phyloP scores from a whole-genome alignment of 2,113 vertebrate species.

The Entelurus aequoreus region DNA sequence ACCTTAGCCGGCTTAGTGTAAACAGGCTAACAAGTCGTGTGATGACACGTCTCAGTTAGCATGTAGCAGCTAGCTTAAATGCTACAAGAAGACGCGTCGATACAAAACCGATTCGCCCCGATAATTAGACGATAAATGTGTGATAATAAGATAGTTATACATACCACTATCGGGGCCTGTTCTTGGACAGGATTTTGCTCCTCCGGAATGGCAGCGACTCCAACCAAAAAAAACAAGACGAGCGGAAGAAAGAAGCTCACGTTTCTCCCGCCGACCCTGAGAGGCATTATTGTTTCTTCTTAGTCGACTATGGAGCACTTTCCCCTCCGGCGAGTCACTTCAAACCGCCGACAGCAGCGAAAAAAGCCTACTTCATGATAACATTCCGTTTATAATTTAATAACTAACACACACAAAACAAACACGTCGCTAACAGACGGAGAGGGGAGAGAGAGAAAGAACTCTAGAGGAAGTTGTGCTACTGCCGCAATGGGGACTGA shows the following conservation, averaged over 20 bases:
- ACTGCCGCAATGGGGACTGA: conserved; percentile 4
- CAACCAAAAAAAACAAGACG: conserved; percentile 39
- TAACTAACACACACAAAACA: too few species aligned
- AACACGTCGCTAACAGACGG: conserved; percentile 34
- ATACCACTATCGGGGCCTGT: conserved; percentile 59
- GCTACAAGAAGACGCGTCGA: neutral
- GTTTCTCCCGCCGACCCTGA: conserved; percentile 31
- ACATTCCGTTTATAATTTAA: neutral
- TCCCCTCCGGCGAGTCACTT: too few species aligned
- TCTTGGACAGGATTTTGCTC: conserved; percentile 56
- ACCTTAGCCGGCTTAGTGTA: neutral
- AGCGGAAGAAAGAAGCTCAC: conserved; percentile 41
- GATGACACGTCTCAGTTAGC: conserved; percentile 27
- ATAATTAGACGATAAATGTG: neutral
- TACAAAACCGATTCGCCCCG: neutral
- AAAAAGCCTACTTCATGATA: conserved; percentile 40
- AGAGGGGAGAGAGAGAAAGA: neutral
- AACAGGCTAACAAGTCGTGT: too few species aligned
- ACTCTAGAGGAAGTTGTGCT: conserved; percentile 9
- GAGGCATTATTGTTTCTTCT: conserved; percentile 48
- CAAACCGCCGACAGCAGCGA: neutral
- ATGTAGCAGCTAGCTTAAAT: conserved; percentile 29
- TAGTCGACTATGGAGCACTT: neutral
- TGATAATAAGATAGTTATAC: rapidly evolving
- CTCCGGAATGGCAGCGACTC: conserved; percentile 59